Percentiles rank a stretch among this genome's conserved stretches.
phyloP scores from a whole-genome alignment of 2,797 vertebrate species.

The Coluber constrictor region DNA sequence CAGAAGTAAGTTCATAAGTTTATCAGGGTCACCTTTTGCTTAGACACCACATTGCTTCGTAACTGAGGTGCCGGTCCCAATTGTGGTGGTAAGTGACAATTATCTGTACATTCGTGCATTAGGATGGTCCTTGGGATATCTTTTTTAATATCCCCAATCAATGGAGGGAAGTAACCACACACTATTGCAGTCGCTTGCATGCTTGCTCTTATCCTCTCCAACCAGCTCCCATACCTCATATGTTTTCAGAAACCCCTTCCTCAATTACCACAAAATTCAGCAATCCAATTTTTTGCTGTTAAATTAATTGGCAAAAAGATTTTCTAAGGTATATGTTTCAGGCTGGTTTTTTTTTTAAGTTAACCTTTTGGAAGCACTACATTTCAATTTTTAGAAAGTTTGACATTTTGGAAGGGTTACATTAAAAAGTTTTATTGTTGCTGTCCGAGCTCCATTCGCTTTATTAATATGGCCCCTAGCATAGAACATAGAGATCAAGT shows the following conservation, averaged over 20 bases:
- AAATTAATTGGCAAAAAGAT: not conserved
- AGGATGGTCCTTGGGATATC: not conserved
- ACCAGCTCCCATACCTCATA: not conserved
- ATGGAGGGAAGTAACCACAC: not conserved
- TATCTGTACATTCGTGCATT: not conserved
- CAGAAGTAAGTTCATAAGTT: not conserved
- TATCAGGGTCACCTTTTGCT: not conserved
- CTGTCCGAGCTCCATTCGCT: not conserved
- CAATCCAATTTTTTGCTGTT: not conserved
- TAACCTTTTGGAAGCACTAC: not conserved
- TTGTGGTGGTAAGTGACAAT: not conserved
- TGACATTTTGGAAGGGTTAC: not conserved
- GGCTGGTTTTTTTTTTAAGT: not conserved
- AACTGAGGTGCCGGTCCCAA: not conserved
- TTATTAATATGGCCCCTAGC: not conserved
- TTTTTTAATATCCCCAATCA: not conserved
- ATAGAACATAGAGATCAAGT: not conserved
- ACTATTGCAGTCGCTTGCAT: not conserved
- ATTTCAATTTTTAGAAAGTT: not conserved
- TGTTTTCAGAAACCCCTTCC: not conserved
- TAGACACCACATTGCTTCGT: not conserved
- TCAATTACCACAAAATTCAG: not conserved
- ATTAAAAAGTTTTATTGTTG: slow-evolving; percentile 6
- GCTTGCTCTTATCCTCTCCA: not conserved
- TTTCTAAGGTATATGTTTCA: not conserved